Percentiles rank a stretch among this genome's conserved stretches.
These are phyloP conservation scores for Thereuonema tuberculata DNA, from an alignment of 1,140 invertebrate species.

Conservation along the genomic window DNA sequence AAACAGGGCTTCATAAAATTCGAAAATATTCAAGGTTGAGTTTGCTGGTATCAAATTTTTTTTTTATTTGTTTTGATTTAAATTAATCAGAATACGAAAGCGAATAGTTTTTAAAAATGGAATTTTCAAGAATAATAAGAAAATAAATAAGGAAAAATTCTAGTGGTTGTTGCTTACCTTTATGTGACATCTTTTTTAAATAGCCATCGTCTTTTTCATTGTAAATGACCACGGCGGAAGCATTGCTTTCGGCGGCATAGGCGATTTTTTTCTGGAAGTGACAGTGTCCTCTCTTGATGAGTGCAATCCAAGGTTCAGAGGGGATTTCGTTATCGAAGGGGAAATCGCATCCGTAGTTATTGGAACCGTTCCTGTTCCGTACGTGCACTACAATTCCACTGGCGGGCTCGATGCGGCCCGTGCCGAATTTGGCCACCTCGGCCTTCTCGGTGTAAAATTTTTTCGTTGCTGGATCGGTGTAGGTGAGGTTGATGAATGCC, in stretches of 20 bases:
- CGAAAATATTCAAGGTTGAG: no score
- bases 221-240: slow-evolving; percentile 57
- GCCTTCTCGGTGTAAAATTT: slow-evolving; percentile 28
- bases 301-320: slow-evolving; percentile 51
- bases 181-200: neutral
- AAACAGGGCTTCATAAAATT: no score
- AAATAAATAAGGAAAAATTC: no score
- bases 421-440: slow-evolving; percentile 49
- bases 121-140: no score
- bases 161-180: no score
- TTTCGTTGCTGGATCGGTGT: slow-evolving; percentile 22
- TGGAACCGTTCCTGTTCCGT: slow-evolving; percentile 32
- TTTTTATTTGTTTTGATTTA: no score
- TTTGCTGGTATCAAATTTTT: no score
- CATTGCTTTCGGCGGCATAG: slow-evolving; percentile 51
- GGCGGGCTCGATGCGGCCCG: slow-evolving; percentile 44
- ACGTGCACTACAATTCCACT: slow-evolving; percentile 46
- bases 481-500: slow-evolving; percentile 34
- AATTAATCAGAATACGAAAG: no score
- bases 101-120: no score
- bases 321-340: slow-evolving; percentile 35
- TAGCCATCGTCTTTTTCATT: slow-evolving; percentile 33
- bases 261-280: slow-evolving; percentile 60
- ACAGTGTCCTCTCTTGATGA: slow-evolving; percentile 54
- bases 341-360: slow-evolving; percentile 48